Conservation (phyloP, 2,888 invertebrate genomes). For the Oscheius sp. region DNA sequence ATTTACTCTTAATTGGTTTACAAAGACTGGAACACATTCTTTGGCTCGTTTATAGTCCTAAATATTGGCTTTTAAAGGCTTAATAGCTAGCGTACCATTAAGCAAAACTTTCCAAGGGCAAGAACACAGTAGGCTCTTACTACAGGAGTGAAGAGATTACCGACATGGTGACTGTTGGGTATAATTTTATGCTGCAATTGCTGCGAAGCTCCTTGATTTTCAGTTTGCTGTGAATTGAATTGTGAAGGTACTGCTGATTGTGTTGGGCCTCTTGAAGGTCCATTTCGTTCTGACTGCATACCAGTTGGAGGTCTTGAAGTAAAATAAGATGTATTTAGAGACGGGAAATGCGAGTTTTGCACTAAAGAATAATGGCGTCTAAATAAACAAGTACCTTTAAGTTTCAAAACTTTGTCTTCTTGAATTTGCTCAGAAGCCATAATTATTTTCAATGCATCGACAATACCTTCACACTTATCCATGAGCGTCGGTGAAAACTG, state of each 20-base stretch:
- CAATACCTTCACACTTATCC: slow-evolving; percentile 62
- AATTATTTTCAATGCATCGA: slow-evolving; percentile 35
- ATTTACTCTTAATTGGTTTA: slow-evolving; percentile 75
- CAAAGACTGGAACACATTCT: slow-evolving; percentile 77
- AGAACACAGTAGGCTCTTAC: slow-evolving; percentile 71
- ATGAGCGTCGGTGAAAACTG: slow-evolving; percentile 72
- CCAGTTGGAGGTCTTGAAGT: slow-evolving; percentile 8
- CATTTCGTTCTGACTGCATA: slow-evolving; percentile 4
- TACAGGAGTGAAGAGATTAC: slow-evolving; percentile 36
- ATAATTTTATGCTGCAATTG: slow-evolving; percentile 1
- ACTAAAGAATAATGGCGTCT: neutral
- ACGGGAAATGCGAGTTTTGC: slow-evolving; percentile 31
- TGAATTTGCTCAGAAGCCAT: slow-evolving; percentile 36
- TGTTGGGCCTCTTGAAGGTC: neutral
- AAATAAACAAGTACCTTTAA: neutral
- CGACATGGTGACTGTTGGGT: slow-evolving; percentile 12
- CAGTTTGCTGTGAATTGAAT: neutral
- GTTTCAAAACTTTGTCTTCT: neutral
- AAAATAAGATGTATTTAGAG: neutral
- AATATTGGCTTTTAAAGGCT: slow-evolving; percentile 76
- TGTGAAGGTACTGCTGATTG: neutral
- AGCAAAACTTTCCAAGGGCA: slow-evolving; percentile 71
- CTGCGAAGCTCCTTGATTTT: neutral
- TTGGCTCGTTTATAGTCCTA: slow-evolving; percentile 78
- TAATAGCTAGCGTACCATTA: slow-evolving; percentile 37